Conservation (phyloP, 2,888 invertebrate genomes). For the Carpatolechia fugitivella region DNA sequence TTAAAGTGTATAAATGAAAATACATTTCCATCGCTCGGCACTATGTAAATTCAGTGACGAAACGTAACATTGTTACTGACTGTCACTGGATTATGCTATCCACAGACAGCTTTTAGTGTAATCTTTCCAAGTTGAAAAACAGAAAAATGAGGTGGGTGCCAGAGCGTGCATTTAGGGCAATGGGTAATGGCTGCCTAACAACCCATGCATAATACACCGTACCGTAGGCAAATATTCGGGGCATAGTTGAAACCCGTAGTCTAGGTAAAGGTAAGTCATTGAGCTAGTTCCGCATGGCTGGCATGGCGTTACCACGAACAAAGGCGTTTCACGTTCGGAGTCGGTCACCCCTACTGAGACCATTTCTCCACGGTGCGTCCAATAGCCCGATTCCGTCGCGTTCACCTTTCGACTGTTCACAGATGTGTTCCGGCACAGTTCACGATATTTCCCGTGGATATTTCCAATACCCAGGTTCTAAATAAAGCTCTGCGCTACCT, state of each 20-base stretch:
- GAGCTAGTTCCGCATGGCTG: slow-evolving; percentile 37
- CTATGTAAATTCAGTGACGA: slow-evolving; percentile 59
- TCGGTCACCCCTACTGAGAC: slow-evolving; percentile 43
- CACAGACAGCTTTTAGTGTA: slow-evolving; percentile 34
- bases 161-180: slow-evolving; percentile 43
- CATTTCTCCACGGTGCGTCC: slow-evolving; percentile 37
- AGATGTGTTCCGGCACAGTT: slow-evolving; percentile 36
- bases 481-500: too few species aligned
- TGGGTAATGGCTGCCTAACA: slow-evolving; percentile 22
- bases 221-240: background rate
- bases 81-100: slow-evolving; percentile 49
- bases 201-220: slow-evolving; percentile 11
- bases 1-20: slow-evolving; percentile 50
- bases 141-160: slow-evolving; percentile 24
- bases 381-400: slow-evolving; percentile 29
- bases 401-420: slow-evolving; percentile 28
- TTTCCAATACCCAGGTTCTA: slow-evolving; percentile 32
- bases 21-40: slow-evolving; percentile 50
- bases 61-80: slow-evolving; percentile 60
- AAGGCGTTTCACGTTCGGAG: slow-evolving; percentile 38
- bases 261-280: slow-evolving; percentile 26
- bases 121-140: slow-evolving; percentile 40
- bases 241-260: slow-evolving; percentile 4
- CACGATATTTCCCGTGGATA: too few species aligned
- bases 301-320: slow-evolving; percentile 35